Evolutionary conservation across 1,140 invertebrate species (phyloP).

Genomic region (Caenorhabditis inopinata): DNA sequence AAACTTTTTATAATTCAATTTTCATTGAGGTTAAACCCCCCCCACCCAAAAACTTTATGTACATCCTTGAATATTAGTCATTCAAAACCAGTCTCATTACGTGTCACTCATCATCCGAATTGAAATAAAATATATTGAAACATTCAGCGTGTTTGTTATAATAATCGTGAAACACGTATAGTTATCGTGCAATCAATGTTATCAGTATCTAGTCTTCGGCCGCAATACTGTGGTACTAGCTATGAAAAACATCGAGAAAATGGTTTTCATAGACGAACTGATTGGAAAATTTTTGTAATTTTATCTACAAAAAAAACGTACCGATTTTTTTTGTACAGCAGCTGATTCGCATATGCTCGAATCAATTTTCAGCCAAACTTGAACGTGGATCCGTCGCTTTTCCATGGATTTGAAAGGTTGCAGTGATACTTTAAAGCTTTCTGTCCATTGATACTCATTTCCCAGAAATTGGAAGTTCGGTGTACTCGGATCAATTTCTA

Average conservation of each 20-base stretch:
- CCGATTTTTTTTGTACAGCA: constrained; percentile 28
- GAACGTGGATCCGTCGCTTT: constrained; percentile 12
- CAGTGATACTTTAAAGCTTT: not conserved
- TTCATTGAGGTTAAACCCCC: no score
- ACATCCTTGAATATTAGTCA: no score
- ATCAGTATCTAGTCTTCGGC: no score
- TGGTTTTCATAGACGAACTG: no score
- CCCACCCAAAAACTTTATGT: no score
- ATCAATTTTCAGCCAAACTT: constrained; percentile 38
- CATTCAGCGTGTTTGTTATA: no score
- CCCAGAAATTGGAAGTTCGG: constrained; percentile 42
- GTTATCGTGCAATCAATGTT: not conserved
- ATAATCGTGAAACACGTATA: not conserved
- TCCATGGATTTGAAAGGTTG: constrained; percentile 33
- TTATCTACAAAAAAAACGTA: not conserved
- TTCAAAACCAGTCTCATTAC: no score
- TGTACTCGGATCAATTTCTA: constrained; percentile 53
- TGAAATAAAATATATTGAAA: not conserved
- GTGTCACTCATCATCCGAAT: not conserved
- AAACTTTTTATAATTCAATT: no score
- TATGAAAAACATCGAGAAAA: no score
- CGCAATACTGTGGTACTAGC: no score
- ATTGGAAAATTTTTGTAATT: no score
- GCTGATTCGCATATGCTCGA: constrained; percentile 46
- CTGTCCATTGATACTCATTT: constrained; percentile 42